phyloP scores from a whole-genome alignment of 2,113 vertebrate genomes.

The Onychostruthus taczanowskii region DNA sequence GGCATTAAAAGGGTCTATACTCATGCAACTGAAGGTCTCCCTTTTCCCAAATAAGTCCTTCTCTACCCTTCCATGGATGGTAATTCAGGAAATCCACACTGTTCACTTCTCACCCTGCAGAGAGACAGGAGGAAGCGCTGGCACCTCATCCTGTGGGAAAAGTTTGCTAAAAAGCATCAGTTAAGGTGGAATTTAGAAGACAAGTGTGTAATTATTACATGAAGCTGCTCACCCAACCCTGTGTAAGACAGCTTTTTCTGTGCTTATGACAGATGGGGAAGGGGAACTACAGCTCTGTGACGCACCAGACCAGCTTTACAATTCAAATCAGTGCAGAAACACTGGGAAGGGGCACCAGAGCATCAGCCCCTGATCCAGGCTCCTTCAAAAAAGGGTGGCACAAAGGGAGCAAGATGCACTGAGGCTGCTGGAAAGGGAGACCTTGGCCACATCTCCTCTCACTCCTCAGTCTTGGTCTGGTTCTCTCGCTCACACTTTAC shows the following conservation, averaged over 20 bases:
- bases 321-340: background rate
- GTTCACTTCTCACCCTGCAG: background rate
- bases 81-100: background rate
- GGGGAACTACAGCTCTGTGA: background rate
- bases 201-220: background rate
- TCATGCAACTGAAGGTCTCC: background rate
- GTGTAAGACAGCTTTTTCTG: background rate
- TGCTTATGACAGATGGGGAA: background rate
- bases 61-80: background rate
- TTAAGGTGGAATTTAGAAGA: background rate
- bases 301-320: background rate
- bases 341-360: background rate
- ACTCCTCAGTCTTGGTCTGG: background rate
- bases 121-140: background rate
- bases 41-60: background rate
- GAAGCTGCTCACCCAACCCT: background rate
- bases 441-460: background rate
- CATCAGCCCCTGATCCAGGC: background rate
- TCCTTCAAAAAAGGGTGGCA: background rate
- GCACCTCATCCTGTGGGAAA: background rate
- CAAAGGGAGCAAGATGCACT: accelerated
- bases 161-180: background rate
- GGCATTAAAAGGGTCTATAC: background rate
- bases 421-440: background rate
- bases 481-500: background rate